A percentile compares a stretch with the other conserved stretches of the same genome.
These are phyloP conservation scores for Seira sanloemensis DNA, from an alignment of 2,888 invertebrate species.

Conservation along the genomic window DNA sequence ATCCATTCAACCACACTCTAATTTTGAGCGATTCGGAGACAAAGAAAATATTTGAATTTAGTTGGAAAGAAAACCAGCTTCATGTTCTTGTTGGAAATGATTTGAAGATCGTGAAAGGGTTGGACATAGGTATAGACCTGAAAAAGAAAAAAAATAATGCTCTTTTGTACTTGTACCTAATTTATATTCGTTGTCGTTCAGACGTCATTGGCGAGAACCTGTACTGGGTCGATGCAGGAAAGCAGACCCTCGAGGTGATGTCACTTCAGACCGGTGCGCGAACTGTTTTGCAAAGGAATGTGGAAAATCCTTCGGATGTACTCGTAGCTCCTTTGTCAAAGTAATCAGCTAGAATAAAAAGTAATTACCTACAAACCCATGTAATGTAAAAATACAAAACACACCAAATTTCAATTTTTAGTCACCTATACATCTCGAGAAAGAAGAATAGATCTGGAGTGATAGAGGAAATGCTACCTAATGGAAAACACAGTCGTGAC, in stretches of 20 bases:
- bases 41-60: conserved; percentile 77
- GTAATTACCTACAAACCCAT: too few relatives aligned
- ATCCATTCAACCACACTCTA: conserved; percentile 77
- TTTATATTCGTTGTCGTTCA: conserved; percentile 74
- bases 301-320: conserved; percentile 80
- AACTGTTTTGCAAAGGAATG: conserved; percentile 80
- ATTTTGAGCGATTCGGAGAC: conserved; percentile 78
- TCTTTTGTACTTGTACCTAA: too few relatives aligned
- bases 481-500: too few relatives aligned
- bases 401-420: too few relatives aligned
- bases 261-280: conserved; percentile 80
- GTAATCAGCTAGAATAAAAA: too few relatives aligned
- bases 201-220: conserved; percentile 85
- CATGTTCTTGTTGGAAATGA: too few relatives aligned
- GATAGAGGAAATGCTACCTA: too few relatives aligned
- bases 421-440: conserved; percentile 82
- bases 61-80: too few relatives aligned
- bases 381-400: too few relatives aligned
- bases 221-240: conserved; percentile 83
- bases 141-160: too few relatives aligned
- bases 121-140: too few relatives aligned
- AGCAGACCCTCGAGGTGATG: conserved; percentile 81
- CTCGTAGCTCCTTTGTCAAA: conserved; percentile 82
- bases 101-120: too few relatives aligned
- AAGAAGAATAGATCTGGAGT: conserved; percentile 62